Percentiles rank a stretch among this genome's conserved stretches.
Evolutionary conservation across 2,797 vertebrate species (phyloP).

Genomic region (Todus mexicanus): DNA sequence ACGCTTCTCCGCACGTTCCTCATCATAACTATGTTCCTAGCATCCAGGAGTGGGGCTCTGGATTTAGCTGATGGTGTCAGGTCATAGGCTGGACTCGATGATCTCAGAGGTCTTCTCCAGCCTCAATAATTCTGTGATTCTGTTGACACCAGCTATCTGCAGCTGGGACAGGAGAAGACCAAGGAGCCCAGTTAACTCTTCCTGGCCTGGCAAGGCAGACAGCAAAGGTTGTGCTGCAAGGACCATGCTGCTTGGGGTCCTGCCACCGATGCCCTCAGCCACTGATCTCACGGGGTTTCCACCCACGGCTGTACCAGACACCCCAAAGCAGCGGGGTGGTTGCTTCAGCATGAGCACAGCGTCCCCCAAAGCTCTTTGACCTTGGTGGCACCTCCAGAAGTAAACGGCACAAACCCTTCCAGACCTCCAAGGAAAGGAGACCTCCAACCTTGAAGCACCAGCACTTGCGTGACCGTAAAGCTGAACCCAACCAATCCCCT

Average conservation of each 20-base stretch:
- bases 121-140: too few relatives aligned
- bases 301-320: background rate
- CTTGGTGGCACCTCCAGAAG: background rate
- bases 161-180: background rate
- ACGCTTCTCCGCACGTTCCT: background rate
- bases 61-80: too few relatives aligned
- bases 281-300: too few relatives aligned
- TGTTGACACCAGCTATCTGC: too few relatives aligned
- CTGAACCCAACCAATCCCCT: background rate
- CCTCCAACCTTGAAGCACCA: accelerated
- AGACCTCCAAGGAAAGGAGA: background rate
- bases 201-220: background rate
- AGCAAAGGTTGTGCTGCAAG: background rate
- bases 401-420: accelerated
- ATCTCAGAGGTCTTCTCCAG: too few relatives aligned
- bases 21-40: background rate
- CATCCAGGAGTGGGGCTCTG: background rate
- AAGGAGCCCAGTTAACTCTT: background rate
- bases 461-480: background rate
- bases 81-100: too few relatives aligned
- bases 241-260: too few relatives aligned
- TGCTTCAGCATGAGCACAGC: background rate
- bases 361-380: background rate
- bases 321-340: background rate
- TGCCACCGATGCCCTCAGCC: too few relatives aligned